Conservation (phyloP, 2,888 invertebrate genomes). For the Lochmaea capreae region DNA sequence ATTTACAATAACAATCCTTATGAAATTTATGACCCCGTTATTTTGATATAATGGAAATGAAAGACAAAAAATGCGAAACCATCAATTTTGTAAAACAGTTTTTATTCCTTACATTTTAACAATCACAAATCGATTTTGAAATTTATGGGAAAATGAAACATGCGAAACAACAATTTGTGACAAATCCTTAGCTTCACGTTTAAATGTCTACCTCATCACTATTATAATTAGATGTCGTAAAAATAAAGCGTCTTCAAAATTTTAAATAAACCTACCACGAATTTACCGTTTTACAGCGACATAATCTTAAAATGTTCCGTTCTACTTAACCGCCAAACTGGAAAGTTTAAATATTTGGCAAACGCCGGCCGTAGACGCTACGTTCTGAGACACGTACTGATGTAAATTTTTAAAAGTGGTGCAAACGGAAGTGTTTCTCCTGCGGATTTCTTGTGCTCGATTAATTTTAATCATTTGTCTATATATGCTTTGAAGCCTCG, state of each 20-base stretch:
- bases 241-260: slow-evolving; percentile 15
- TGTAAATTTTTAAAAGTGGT: slow-evolving; percentile 28
- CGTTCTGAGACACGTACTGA: slow-evolving; percentile 17
- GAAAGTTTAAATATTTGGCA: slow-evolving; percentile 31
- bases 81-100: too few relatives aligned
- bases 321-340: slow-evolving; percentile 4
- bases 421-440: slow-evolving; percentile 19
- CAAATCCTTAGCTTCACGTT: too few relatives aligned
- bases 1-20: too few relatives aligned
- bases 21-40: too few relatives aligned
- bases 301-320: slow-evolving; percentile 8
- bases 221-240: slow-evolving; percentile 25
- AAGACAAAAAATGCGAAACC: too few relatives aligned
- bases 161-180: too few relatives aligned
- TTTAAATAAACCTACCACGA: slow-evolving; percentile 21
- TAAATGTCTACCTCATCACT: not conserved
- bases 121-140: too few relatives aligned
- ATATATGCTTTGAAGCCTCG: not conserved
- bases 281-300: slow-evolving; percentile 20
- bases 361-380: slow-evolving; percentile 7
- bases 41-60: too few relatives aligned
- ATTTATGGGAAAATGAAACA: too few relatives aligned
- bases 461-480: slow-evolving; percentile 28
- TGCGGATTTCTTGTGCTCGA: slow-evolving; percentile 11
- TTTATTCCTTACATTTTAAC: too few relatives aligned